Percentiles rank a stretch among this genome's conserved stretches.
phyloP scores from a whole-genome alignment of 2,113 vertebrate genomes.

The Bothrops jararaca region DNA sequence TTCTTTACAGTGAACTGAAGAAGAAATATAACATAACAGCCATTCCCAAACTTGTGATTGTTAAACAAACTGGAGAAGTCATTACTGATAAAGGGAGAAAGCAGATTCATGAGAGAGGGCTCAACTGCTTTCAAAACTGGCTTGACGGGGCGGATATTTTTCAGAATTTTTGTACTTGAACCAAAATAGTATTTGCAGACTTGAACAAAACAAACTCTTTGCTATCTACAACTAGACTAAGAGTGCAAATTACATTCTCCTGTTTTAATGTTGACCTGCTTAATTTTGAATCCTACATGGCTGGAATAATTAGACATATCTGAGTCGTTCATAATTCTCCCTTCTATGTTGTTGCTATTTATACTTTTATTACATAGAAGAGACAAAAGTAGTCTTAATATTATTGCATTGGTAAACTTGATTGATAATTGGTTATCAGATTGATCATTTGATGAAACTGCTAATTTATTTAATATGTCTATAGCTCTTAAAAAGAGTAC shows the following conservation, averaged over 20 bases:
- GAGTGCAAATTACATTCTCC: background rate
- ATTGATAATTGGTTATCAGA: background rate
- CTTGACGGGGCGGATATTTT: conserved; percentile 86
- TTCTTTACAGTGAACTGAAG: conserved; percentile 82
- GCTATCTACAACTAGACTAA: background rate
- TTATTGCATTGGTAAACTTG: conserved; percentile 2
- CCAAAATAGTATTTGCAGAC: conserved; percentile 13
- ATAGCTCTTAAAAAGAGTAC: background rate
- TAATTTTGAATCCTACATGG: conserved; percentile 8
- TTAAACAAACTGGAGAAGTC: conserved; percentile 91
- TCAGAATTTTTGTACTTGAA: conserved; percentile 87
- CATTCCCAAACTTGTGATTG: conserved; percentile 90
- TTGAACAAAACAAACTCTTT: background rate
- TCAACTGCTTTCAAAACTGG: conserved; percentile 88
- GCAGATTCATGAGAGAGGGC: conserved; percentile 87
- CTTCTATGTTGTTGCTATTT: conserved; percentile 2
- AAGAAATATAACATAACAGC: conserved; percentile 87
- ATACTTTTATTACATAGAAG: background rate
- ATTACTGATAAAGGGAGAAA: conserved; percentile 94
- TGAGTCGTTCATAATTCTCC: background rate
- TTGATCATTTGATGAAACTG: background rate
- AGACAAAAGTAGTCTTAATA: conserved; percentile 20
- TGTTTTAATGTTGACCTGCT: background rate
- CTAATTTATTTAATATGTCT: background rate
- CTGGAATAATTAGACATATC: background rate